A percentile compares a stretch with the other conserved stretches of the same genome.
phyloP scores from a whole-genome alignment of 2,113 vertebrate species.

The Apistogramma diplotaenia region DNA sequence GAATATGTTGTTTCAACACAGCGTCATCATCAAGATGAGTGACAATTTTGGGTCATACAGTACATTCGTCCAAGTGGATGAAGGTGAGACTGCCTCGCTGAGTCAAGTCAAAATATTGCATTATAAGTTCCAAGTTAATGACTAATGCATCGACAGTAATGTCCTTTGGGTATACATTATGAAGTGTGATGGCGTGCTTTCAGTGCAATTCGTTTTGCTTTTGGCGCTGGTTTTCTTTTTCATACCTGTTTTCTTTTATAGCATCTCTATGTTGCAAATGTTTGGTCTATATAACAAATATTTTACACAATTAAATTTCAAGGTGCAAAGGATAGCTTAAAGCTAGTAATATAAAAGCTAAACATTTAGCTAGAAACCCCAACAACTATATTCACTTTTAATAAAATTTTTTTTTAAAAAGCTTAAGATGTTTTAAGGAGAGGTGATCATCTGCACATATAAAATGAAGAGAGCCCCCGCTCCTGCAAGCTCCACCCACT shows the following conservation, averaged over 20 bases:
- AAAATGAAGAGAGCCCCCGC: neutral
- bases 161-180: constrained; percentile 12
- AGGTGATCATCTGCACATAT: neutral
- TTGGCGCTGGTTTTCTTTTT: constrained; percentile 24
- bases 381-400: neutral
- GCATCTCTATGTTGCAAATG: neutral
- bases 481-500: neutral
- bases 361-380: neutral
- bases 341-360: neutral
- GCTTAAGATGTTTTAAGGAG: neutral
- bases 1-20: constrained; percentile 4
- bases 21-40: constrained; percentile 31
- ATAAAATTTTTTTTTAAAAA: neutral
- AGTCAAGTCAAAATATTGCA: constrained; percentile 9
- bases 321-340: neutral
- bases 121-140: neutral
- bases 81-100: neutral
- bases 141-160: neutral
- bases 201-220: constrained; percentile 19
- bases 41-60: constrained; percentile 21
- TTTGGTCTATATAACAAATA: constrained; percentile 1
- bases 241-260: constrained; percentile 13
- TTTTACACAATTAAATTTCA: neutral
- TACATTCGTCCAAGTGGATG: constrained; percentile 13
- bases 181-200: constrained; percentile 7